A percentile compares a stretch with the other conserved stretches of the same genome.
Conservation (phyloP, 2,797 vertebrate genomes). For the Pantherophis alleghaniensis region DNA sequence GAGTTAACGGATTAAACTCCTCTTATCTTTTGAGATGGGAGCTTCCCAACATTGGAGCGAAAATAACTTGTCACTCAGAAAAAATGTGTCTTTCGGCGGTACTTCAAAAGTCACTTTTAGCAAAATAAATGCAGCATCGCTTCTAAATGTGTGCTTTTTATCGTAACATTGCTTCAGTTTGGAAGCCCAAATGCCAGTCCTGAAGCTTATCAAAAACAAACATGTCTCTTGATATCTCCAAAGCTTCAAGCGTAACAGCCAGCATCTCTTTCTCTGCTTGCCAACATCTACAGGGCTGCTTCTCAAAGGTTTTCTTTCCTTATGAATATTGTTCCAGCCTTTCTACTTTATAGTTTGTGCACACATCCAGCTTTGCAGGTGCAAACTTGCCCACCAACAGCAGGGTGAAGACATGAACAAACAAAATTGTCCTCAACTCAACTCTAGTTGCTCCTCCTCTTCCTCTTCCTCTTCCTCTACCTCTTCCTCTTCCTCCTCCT, state of each 20-base stretch:
- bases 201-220: neutral
- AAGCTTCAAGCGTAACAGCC: no score
- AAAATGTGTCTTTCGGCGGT: neutral
- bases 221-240: neutral
- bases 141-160: neutral
- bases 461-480: no score
- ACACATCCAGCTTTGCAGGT: neutral
- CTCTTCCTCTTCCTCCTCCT: no score
- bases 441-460: neutral
- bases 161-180: neutral
- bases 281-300: neutral
- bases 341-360: neutral
- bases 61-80: neutral
- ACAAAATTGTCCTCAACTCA: neutral
- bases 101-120: neutral
- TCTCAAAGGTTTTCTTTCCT: neutral
- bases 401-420: neutral
- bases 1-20: constrained; percentile 22
- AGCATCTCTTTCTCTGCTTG: neutral
- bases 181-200: neutral
- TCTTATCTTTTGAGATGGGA: constrained; percentile 33
- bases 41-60: constrained; percentile 9
- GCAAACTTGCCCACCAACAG: neutral
- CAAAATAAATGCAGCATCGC: neutral
- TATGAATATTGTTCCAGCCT: neutral